A percentile compares a stretch with the other conserved stretches of the same genome.
These are phyloP conservation scores for Drosophila hydei DNA, from an alignment of 1,140 invertebrate species.

Conservation along the genomic window DNA sequence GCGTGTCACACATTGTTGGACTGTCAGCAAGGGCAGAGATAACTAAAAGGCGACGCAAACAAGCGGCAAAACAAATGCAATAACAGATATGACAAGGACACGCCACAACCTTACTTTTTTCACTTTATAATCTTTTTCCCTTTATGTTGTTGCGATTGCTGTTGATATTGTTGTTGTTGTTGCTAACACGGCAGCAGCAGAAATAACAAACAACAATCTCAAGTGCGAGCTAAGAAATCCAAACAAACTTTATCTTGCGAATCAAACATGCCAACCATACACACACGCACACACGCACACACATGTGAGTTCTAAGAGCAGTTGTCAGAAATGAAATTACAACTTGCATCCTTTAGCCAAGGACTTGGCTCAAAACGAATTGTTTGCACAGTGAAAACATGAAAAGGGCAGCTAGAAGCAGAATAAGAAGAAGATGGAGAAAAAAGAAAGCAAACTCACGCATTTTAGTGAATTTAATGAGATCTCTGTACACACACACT, in stretches of 20 bases:
- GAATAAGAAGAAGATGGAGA: neutral
- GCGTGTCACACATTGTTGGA: neutral
- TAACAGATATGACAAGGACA: constrained; percentile 63
- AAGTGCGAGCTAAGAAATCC: constrained; percentile 55
- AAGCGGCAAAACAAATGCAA: constrained; percentile 62
- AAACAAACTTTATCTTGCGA: constrained; percentile 79
- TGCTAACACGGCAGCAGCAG: constrained; percentile 25
- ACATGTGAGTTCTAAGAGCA: constrained; percentile 33
- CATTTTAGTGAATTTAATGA: constrained; percentile 62
- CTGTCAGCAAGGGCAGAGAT: constrained; percentile 1
- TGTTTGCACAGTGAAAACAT: constrained; percentile 73
- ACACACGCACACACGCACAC: constrained; percentile 6
- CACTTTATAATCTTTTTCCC: neutral
- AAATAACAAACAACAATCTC: constrained; percentile 57
- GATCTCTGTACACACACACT: constrained; percentile 3
- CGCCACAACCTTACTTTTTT: constrained; percentile 18
- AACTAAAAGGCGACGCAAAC: constrained; percentile 19
- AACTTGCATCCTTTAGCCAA: constrained; percentile 69
- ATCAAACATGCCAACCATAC: constrained; percentile 61
- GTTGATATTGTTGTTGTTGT: neutral
- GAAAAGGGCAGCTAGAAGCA: constrained; percentile 38
- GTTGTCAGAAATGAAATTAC: constrained; percentile 74
- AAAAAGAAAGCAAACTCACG: constrained; percentile 35
- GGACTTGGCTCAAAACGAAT: constrained; percentile 52
- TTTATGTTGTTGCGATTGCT: constrained; percentile 2